Evolutionary conservation across 2,113 vertebrate species (phyloP), one percentile per base, ranked within the genome.

Genomic region (Apeltes quadracus): DNA sequence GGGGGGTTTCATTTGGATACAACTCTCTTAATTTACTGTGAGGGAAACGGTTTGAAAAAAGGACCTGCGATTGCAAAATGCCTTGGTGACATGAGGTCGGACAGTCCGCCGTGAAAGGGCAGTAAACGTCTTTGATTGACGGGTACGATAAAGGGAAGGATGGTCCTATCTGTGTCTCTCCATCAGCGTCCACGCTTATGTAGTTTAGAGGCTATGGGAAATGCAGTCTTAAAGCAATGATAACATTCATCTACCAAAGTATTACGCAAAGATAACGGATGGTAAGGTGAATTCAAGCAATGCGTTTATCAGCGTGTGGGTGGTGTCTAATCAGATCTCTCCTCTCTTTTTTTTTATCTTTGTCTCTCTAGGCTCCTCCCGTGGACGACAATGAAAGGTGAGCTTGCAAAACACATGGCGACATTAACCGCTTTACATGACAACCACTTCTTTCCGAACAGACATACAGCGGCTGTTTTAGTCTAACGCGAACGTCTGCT

Each of bases 341-440:
- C 76, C 56, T 34, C 18, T 64, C 36, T 73, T 62, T 72, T n/a
- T 81, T 71, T 77, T 72, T 78, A 20, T 22, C 34, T 81, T 50
- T 82, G 59, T 86, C 87, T 50, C 66, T 73, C 11, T 34, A 99
- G 97, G 92, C 74, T 39, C 12, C 82, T 8, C 92, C 94, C 69
- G 71, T 85, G 69, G 93, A 93, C n/a, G 93, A 95, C 20, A 85
- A 76, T 15, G 95, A 93, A 89, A 97, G 96, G 96, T 98, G 91
- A 62, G 81, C 61, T 3, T 8, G 34, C 34, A 18, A 54, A 55
- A 64, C 23, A 23, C 13, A 25, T 27, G 10, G 20, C n/a, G 5
- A 29, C 9, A 9, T 27, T 18, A 48, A 59, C 32, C 72, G 16
- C 12, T 11, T 12, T 15, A 29, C 12, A 16, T 57, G 55, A 22